Base-by-base conservation (phyloP, 2,888 invertebrate genomes). In the Blera fallax region DNA sequence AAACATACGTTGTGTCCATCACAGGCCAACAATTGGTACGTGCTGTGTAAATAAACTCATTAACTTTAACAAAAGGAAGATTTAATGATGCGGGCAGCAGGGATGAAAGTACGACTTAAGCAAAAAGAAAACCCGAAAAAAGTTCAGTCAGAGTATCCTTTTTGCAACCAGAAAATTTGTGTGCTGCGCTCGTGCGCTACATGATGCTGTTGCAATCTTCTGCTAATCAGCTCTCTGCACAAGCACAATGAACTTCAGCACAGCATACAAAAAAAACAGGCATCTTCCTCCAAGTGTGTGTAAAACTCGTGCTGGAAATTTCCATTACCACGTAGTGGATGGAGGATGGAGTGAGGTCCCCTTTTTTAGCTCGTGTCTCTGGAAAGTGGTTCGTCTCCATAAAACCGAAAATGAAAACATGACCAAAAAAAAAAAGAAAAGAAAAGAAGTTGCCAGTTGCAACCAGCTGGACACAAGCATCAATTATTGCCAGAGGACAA, bases 21-120 rank as follows among this genome's bases (percentile, higher is more conserved):
- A 24, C 32, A 11, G 18, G 34, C 29, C 48, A 52, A 62, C 81
- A 81, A 81, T 77, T 84, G 84, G 84, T 84, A 84, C 84, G 84
- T 84, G 84, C 84, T 80, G 80, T 76, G 50, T 80, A 84, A 84
- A 84, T 84, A 84, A 74, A 84, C 74, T 76, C 84, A 84, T 84
- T 84, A 80, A 64, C 56, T 80, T 37, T 34, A 69, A 74, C 50
- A 67, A 62, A 65, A 70, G 34, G 14, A n/a, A 18, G 27, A 45
- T 43, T 29, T 16, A 43, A 21, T 37, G 69, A 4, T 27, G 40
- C 32, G 10, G 18, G 6, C 54, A 54, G 48, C 16, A 21, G 32
- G 32, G 34, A 11, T 11, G 60, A 24, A 67, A 50, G 45, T 29
- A 83, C 29, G 21, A 54, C 24, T n/a, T 34, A 56, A 48, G 5